Evolutionary conservation across 2,888 invertebrate genomes (phyloP).

Genomic region (Theodoxus fluviatilis): DNA sequence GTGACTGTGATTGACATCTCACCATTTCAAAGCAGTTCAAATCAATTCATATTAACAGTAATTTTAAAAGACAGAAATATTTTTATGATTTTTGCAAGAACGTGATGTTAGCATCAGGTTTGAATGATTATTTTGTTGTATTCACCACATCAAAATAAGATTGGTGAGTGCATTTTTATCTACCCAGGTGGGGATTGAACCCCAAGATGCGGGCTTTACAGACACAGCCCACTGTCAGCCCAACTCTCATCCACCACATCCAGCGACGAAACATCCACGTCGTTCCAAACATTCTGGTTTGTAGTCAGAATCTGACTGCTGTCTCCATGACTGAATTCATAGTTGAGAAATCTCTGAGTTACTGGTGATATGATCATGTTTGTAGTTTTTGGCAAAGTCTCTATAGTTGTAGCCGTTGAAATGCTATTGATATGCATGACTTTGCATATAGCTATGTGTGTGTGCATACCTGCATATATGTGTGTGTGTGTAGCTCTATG

Average conservation of each 20-base stretch:
- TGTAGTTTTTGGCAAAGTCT: too few species aligned
- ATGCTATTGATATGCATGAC: too few species aligned
- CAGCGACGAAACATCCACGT: conserved; percentile 54
- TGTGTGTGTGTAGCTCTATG: too few species aligned
- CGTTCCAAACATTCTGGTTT: conserved; percentile 57
- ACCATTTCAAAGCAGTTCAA: neutral
- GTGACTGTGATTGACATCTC: neutral
- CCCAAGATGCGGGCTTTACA: conserved; percentile 60
- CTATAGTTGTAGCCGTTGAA: neutral
- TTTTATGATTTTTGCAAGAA: neutral
- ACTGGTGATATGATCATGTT: neutral
- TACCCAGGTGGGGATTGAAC: conserved; percentile 60
- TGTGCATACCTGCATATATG: too few species aligned
- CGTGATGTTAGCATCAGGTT: conserved; percentile 14
- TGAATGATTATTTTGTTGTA: too few species aligned
- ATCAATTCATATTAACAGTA: neutral
- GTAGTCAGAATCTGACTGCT: too few species aligned
- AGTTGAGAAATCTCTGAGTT: neutral
- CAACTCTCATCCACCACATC: conserved; percentile 60
- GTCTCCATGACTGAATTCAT: too few species aligned
- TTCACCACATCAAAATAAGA: too few species aligned
- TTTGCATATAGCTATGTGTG: too few species aligned
- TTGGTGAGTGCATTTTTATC: conserved; percentile 10
- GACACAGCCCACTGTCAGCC: conserved; percentile 61
- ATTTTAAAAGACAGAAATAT: neutral